Evolutionary conservation across 2,797 vertebrate species (phyloP), one percentile per base, ranked within the genome.

Genomic region (Schizothorax lantsangensis): DNA sequence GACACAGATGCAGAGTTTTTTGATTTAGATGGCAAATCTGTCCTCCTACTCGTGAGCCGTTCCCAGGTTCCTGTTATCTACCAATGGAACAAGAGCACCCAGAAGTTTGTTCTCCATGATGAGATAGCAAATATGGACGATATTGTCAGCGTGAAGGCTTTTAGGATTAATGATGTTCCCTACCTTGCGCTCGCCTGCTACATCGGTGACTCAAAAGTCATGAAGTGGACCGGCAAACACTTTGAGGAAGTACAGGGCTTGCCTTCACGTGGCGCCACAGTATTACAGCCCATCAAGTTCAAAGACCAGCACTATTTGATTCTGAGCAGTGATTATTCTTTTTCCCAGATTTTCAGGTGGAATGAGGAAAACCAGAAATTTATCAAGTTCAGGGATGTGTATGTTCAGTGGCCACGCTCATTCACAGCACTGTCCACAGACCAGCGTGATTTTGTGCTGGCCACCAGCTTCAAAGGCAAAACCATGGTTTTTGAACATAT

Each of bases 271-370:
- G 98, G 98, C 2, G 97, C 98, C 3, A 99, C 99, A 97, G 95
- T 97, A 0, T 92, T 99, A 40, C 98, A 99, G 89, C 98, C 98
- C 26, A 98, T 99, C 89, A 95, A 92, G 79, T 97, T 99, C 87
- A 94, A 95, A 88, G 96, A 96, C 79, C 96, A 96, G 87, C 95
- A 97, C 89, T 99, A 99, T 92, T 94, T 99, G 40, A 97, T 97
- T 75, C 93, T 99, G 83, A 98, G 98, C 89, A 99, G 98, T 19
- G 98, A 99, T 94, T 99, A 97, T 74, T 97, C 97, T 0, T 99
- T 99, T 93, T 98, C 98, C 72, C 97, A 99, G 93, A 98, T 99
- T 85, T 97, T 97, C 93, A 96, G 97, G 90, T 99, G 98, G 98
- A 95, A 99, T 81, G 87, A 77, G 43, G 96, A 98, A 86, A 96